Percentiles rank a stretch among this genome's conserved stretches.
phyloP scores from a whole-genome alignment of 1,140 invertebrate species.

The Steinernema feltiae region DNA sequence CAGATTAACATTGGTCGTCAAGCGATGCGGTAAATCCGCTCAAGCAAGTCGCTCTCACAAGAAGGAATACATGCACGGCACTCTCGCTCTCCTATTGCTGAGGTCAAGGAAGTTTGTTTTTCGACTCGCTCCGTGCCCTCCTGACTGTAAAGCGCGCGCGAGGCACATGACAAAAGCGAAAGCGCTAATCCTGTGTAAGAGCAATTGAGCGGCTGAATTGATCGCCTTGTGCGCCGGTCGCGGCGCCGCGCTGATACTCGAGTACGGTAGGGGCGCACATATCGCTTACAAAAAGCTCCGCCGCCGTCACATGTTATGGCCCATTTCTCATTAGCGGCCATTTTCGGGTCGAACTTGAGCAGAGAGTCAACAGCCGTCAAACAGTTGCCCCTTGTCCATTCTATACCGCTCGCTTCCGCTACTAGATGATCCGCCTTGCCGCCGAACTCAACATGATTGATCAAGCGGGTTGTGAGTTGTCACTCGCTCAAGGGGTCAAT shows the following conservation, averaged over 20 bases:
- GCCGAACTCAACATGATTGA: neutral
- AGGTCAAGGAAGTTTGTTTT: neutral
- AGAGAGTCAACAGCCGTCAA: constrained; percentile 15
- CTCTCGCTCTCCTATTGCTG: neutral
- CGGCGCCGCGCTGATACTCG: neutral
- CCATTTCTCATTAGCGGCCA: constrained; percentile 15
- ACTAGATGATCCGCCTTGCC: neutral
- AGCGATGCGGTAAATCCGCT: constrained; percentile 1
- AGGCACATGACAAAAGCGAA: neutral
- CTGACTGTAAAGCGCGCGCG: neutral
- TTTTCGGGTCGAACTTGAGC: constrained; percentile 12
- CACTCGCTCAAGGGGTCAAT: neutral
- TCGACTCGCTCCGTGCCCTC: neutral
- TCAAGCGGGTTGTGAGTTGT: neutral
- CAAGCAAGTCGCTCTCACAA: neutral
- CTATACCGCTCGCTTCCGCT: neutral
- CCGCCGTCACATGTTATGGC: constrained; percentile 14
- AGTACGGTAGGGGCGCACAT: no score
- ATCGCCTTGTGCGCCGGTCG: no score
- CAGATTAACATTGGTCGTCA: constrained; percentile 8
- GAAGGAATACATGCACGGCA: neutral
- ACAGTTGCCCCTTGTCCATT: neutral
- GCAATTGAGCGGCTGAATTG: neutral
- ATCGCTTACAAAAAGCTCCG: constrained; percentile 5
- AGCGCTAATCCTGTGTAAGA: constrained; percentile 13